Percentiles rank a stretch among this genome's conserved stretches.
Conservation (phyloP, 2,797 vertebrate genomes). For the Cryptoblepharus egeriae region DNA sequence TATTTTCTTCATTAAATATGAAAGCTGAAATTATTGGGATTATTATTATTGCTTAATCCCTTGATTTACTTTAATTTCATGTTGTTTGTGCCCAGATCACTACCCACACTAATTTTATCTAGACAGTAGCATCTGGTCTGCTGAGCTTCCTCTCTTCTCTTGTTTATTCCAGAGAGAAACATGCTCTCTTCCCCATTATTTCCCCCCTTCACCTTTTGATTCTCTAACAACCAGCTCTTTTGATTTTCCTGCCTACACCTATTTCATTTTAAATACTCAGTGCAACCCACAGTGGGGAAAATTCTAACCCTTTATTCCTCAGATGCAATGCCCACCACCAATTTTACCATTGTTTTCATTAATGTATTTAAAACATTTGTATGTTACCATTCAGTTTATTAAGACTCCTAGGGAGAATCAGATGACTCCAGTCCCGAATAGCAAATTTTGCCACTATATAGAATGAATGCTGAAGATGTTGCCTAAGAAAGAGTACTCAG, state of each 20-base stretch:
- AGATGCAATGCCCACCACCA: background rate
- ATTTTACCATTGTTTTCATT: background rate
- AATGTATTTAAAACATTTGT: too few relatives aligned
- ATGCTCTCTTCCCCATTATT: background rate
- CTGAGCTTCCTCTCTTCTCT: background rate
- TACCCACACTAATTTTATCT: background rate
- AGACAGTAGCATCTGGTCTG: constrained; percentile 9
- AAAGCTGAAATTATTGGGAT: background rate
- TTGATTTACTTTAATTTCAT: background rate
- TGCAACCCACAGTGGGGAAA: background rate
- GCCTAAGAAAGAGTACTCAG: too few relatives aligned
- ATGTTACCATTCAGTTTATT: too few relatives aligned
- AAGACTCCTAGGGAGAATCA: too few relatives aligned
- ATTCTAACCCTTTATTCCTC: background rate
- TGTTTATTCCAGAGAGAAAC: constrained; percentile 15
- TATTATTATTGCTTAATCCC: background rate
- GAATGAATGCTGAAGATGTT: too few relatives aligned
- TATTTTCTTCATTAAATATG: background rate
- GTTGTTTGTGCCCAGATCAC: background rate
- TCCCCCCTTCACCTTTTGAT: background rate
- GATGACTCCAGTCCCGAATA: too few relatives aligned
- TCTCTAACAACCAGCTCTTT: constrained; percentile 21
- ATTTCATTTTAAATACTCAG: background rate
- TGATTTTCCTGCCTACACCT: background rate
- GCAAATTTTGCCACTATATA: too few relatives aligned